Evolutionary conservation across 2,888 invertebrate species (phyloP).

Genomic region (Chrysolina oricalcia): DNA sequence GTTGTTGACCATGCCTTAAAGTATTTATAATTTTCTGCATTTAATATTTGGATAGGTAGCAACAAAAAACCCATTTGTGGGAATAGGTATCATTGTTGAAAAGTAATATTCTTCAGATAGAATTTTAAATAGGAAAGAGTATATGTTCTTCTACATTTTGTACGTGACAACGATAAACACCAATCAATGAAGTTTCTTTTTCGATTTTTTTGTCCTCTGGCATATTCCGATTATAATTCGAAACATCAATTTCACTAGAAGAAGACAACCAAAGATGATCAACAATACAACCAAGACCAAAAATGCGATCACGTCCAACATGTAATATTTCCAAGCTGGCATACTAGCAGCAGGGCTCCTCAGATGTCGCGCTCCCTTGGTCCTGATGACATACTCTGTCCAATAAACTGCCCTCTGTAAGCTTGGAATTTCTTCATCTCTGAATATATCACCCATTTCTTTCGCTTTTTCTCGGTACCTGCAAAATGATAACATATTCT

Average conservation of each 20-base stretch:
- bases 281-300: constrained; percentile 30
- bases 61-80: too few species aligned
- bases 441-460: constrained; percentile 50
- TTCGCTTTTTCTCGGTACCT: constrained; percentile 53
- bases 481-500: background rate
- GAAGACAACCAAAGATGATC: constrained; percentile 9
- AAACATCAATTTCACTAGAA: background rate
- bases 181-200: constrained; percentile 12
- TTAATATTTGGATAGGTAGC: too few species aligned
- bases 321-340: constrained; percentile 54
- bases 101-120: background rate
- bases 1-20: too few species aligned
- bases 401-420: constrained; percentile 58
- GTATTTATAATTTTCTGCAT: too few species aligned
- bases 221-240: background rate
- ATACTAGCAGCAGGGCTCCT: constrained; percentile 52
- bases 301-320: constrained; percentile 52
- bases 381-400: constrained; percentile 59
- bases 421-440: constrained; percentile 52
- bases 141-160: background rate
- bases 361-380: constrained; percentile 56
- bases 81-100: background rate
- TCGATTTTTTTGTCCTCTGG: constrained; percentile 4
- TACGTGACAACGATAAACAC: background rate
- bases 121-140: background rate